Evolutionary conservation across 2,113 vertebrate genomes (phyloP), one percentile per base, ranked within the genome.

Genomic region (Serilophus lunatus): DNA sequence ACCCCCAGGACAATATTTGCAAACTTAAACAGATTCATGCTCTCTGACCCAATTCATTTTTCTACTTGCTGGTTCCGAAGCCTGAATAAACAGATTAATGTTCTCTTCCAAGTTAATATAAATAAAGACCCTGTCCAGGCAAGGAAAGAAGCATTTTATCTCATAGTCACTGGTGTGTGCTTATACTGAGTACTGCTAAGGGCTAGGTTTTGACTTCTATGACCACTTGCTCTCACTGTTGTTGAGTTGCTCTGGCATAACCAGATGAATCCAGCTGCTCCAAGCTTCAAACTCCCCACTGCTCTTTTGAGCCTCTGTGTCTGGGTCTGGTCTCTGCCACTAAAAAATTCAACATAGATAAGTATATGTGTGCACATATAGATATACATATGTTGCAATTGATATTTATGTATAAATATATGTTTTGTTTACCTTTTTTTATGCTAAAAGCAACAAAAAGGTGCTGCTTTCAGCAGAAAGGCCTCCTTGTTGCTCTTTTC

Each of bases 251-350:
- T 87, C 53, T 60, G 44, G 11, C 24, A 25, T 85, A 14, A 17
- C 26, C 74, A 94, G 65, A 75, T 87, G 78, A 92, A 82, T 64
- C 26, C 92, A 94, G 84, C 65, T 94, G 84, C 53, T 89, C 47
- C 8, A 2, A 66, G 8, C 28, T 72, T 29, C 53, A 56, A 49
- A 84, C 1, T 47, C 40, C 28, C 12, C 20, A 25, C 4, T 23
- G 20, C 2, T 61, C 6, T 63, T 76, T 59, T 60, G 61, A 63
- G 26, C 8, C 23, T 79, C 40, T 47, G 22, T 40, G 44, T 47
- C 51, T 91, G 53, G 7, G 12, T 92, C 74, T 84, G 56, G 38
- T 54, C 12, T 69, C 54, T 78, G 56, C 64, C 74, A 89, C 36
- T 16, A 66, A 86, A 84, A 81, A 17, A 17, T 66, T 80, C 49